Conservation (phyloP, 2,888 invertebrate species). For the Lasioglossum marginatum region DNA sequence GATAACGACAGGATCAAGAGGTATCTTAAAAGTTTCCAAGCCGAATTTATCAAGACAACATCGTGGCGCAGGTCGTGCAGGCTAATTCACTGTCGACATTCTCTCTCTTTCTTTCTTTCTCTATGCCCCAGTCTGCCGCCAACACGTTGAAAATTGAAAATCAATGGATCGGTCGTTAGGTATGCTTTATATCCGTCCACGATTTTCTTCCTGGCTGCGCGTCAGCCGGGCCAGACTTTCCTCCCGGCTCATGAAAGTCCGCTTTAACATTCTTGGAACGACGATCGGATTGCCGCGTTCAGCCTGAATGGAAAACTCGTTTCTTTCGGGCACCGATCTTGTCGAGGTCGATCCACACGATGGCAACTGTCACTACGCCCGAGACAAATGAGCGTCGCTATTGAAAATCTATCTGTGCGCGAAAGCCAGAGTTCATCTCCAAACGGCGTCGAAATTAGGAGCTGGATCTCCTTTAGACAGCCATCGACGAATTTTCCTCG, state of each 20-base stretch:
- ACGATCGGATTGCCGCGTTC: slow-evolving; percentile 16
- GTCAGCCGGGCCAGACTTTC: slow-evolving; percentile 57
- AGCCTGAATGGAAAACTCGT: slow-evolving; percentile 40
- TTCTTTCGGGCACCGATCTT: slow-evolving; percentile 25
- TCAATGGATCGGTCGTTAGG: slow-evolving; percentile 71
- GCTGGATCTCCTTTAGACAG: neutral
- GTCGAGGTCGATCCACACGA: slow-evolving; percentile 29
- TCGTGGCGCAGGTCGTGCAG: neutral
- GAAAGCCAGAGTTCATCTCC: slow-evolving; percentile 20
- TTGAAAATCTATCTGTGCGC: slow-evolving; percentile 74
- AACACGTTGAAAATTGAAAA: slow-evolving; percentile 70
- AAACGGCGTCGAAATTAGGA: slow-evolving; percentile 1
- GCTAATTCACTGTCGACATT: slow-evolving; percentile 51
- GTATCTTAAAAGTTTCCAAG: slow-evolving; percentile 35
- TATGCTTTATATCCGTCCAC: slow-evolving; percentile 59
- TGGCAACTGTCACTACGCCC: slow-evolving; percentile 38
- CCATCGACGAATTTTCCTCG: neutral
- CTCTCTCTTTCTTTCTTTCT: neutral
- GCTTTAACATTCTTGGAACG: slow-evolving; percentile 62
- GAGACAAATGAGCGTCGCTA: slow-evolving; percentile 75
- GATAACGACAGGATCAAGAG: slow-evolving; percentile 27
- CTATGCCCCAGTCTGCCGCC: neutral
- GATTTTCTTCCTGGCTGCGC: slow-evolving; percentile 54
- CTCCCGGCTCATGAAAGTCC: slow-evolving; percentile 68
- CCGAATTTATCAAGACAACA: slow-evolving; percentile 38